Evolutionary conservation across 1,140 invertebrate species (phyloP), one percentile per base, ranked within the genome.

Genomic region (Campodea augens): DNA sequence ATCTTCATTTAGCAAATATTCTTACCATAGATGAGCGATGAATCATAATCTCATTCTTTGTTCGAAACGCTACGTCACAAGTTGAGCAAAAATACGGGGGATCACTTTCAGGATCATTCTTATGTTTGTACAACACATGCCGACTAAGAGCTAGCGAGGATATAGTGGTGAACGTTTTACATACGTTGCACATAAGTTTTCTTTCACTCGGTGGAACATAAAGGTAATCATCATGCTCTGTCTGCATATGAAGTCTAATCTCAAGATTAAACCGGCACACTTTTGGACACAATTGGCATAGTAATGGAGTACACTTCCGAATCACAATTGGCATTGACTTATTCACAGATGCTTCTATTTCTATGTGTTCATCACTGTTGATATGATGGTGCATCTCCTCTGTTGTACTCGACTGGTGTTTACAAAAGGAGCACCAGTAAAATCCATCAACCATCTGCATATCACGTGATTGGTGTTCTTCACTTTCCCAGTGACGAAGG

Each of bases 281-380:
- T 40, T 67, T 59, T 5, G 59, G 49, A 49, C 60, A 62, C 36
- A 49, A 54, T 45, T 62, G 58, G 55, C 81, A 84, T 19, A 60
- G 58, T 0, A 80, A 64, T 7, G 69, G 59, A 24, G 62, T 68
- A 46, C 74, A 72, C 52, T 81, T 77, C 48, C 75, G 69, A 46
- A 88, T 77, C 39, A 82, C 73, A 44, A 86, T 77, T 1, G 82
- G 79, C 46, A 83, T 77, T 0, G 81, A 83, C 50, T 76, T 69
- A 57, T 82, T 82, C 50, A 84, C 75, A 25, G 75, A 74, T 1
- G 74, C 64, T 2, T 81, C 66, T 0, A 81, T 73, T 52, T 82
- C 75, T 41, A 69, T 68, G 60, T 86, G 81, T 37, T 71, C 70
- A 22, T 64, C 53, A 24, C 75, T 68, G 19, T 71, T 53, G 47